Percentiles rank a stretch among this genome's conserved stretches.
Evolutionary conservation across 1,140 invertebrate genomes (phyloP).

Genomic region (Achatina immaculata): DNA sequence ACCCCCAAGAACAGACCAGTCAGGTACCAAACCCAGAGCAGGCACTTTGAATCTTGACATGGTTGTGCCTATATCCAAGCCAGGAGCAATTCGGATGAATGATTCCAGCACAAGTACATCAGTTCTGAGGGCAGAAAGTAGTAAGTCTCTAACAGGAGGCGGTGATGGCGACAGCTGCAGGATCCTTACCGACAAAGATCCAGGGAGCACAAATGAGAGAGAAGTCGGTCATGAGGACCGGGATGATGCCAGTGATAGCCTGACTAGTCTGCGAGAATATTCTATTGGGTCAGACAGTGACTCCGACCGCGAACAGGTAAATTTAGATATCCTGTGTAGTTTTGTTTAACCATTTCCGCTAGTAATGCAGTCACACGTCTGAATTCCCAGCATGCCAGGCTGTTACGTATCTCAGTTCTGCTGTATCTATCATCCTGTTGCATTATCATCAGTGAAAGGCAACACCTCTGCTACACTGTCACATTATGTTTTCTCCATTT

Average conservation of each 20-base stretch:
- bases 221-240: background rate
- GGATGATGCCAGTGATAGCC: conserved; percentile 10
- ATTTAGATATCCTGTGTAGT: too few species aligned
- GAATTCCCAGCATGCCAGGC: too few species aligned
- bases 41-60: conserved; percentile 27
- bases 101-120: conserved; percentile 12
- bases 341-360: too few species aligned
- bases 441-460: too few species aligned
- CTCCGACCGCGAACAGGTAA: conserved; percentile 56
- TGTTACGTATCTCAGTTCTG: too few species aligned
- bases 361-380: too few species aligned
- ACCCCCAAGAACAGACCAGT: background rate
- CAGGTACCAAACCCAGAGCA: background rate
- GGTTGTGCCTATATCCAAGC: conserved; percentile 33
- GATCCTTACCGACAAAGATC: background rate
- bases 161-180: background rate
- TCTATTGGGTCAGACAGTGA: conserved; percentile 51
- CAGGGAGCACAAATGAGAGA: background rate
- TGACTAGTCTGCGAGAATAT: conserved; percentile 29
- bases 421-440: too few species aligned
- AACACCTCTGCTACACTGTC: too few species aligned
- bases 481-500: too few species aligned
- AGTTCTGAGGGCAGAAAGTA: conserved; percentile 10
- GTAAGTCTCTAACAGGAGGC: background rate
- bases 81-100: background rate